Evolutionary conservation across 1,140 invertebrate species (phyloP), one percentile per base, ranked within the genome.

Genomic region (Drosophila lacteicornis): DNA sequence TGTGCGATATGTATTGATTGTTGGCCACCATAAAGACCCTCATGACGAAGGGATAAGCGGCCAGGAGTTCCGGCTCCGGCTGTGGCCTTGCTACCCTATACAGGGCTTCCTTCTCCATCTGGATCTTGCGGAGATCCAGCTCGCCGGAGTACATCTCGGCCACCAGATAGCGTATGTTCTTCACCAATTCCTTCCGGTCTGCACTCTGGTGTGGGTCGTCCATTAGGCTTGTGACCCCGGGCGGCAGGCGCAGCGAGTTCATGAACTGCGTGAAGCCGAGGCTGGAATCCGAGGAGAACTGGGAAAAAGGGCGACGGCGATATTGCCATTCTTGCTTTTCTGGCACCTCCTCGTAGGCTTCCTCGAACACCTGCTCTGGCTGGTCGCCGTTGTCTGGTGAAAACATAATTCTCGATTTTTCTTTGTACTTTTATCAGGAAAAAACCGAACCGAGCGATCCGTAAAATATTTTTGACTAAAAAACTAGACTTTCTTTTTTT

Each of bases 21-120:
- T 40, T 27, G 13, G 85, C 43, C 22, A 51, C 60, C 51, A 88
- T 9, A 11, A 69, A 70, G 0, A 88, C 53, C 12, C 82, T 81
- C 36, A 75, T 30, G 0, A 69, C 9, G 36, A 88, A 88, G 4
- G 51, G 25, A 11, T 50, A 63, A 0, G 12, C 19, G 1, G 38
- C 19, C 3, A 83, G 33, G 0, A 50, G 38, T 3, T 66, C 53
- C 0, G 11, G 12, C 5, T 8, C 3, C 0, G 42, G 55, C 9
- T 4, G 7, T 8, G 33, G 33, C 33, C 2, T 36, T 3, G 33
- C 33, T 0, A 36, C 8, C 9, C 9, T 36, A 9, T 11, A 11
- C 9, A 36, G 33, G 3, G 33, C 33, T 11, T 36, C 13, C 19
- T 11, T 15, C 19, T 55, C 12, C 3, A 22, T 1, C 13, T 22